These are phyloP conservation scores for Onychorhynchus coronatus DNA, from an alignment of 2,113 vertebrate genomes.

Conservation along the genomic window DNA sequence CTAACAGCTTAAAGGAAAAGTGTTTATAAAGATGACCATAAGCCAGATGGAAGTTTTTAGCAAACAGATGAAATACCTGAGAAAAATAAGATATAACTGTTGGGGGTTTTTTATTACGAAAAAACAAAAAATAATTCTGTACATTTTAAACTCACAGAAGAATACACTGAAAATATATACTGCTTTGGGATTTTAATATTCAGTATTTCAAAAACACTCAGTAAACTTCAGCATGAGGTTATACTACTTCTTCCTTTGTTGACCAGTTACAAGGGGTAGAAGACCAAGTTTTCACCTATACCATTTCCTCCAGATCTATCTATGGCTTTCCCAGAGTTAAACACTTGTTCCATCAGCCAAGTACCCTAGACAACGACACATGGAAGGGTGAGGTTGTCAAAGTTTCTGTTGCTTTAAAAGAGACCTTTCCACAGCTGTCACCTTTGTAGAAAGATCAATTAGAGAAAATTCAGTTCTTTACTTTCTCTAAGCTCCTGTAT, in stretches of 20 bases:
- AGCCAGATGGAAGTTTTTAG: neutral
- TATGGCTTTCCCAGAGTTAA: neutral
- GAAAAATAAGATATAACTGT: neutral
- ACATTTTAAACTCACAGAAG: neutral
- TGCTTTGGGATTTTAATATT: neutral
- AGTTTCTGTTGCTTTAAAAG: neutral
- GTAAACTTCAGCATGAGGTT: neutral
- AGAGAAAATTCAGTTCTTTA: neutral
- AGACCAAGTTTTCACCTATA: neutral
- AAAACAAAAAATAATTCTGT: neutral
- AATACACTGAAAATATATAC: neutral
- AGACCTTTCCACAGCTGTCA: neutral
- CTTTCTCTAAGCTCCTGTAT: neutral
- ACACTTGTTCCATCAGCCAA: neutral
- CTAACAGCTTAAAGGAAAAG: neutral
- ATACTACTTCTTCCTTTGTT: neutral
- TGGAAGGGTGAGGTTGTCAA: neutral
- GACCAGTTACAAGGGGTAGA: neutral
- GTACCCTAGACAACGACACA: neutral
- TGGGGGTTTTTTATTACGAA: neutral
- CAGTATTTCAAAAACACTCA: neutral
- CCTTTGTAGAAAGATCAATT: neutral
- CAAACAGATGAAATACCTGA: neutral
- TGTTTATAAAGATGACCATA: neutral
- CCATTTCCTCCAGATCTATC: neutral